Conservation (phyloP, 2,888 invertebrate genomes). For the Quadriops clusia region DNA sequence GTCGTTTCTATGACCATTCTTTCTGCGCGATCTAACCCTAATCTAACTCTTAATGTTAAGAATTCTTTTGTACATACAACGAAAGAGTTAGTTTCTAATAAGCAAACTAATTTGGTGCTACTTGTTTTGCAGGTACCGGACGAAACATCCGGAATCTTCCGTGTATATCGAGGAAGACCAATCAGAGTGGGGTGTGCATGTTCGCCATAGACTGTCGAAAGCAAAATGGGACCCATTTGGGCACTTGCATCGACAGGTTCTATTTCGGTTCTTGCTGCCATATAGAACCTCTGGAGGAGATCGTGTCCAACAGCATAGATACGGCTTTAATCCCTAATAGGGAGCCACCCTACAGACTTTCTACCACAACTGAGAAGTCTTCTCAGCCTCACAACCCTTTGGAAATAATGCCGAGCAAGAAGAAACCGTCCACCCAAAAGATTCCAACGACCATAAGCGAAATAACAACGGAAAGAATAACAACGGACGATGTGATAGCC, state of each 20-base stretch:
- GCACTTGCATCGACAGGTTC: slow-evolving; percentile 86
- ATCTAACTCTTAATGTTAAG: too few relatives aligned
- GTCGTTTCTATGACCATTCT: too few relatives aligned
- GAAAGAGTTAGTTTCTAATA: too few relatives aligned
- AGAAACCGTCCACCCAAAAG: too few relatives aligned
- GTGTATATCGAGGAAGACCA: slow-evolving; percentile 70
- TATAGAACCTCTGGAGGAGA: slow-evolving; percentile 49
- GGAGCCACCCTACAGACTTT: slow-evolving; percentile 26
- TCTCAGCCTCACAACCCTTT: too few relatives aligned
- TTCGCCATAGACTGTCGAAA: slow-evolving; percentile 87
- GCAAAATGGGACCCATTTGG: slow-evolving; percentile 81
- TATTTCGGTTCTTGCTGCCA: slow-evolving; percentile 90
- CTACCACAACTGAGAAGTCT: slow-evolving; percentile 16
- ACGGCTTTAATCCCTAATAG: slow-evolving; percentile 42
- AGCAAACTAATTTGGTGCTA: too few relatives aligned
- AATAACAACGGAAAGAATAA: too few relatives aligned
- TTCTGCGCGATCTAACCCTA: too few relatives aligned
- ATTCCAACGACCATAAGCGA: too few relatives aligned
- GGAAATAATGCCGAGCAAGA: too few relatives aligned
- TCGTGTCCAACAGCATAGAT: slow-evolving; percentile 51
- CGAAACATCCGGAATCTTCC: slow-evolving; percentile 83
- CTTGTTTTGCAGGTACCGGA: slow-evolving; percentile 59
- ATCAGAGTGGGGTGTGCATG: slow-evolving; percentile 80
- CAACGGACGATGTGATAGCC: too few relatives aligned
- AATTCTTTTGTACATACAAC: too few relatives aligned